Evolutionary conservation across 92 coral and sea anemone species (phyloP).

Genomic region (Porites lobata): DNA sequence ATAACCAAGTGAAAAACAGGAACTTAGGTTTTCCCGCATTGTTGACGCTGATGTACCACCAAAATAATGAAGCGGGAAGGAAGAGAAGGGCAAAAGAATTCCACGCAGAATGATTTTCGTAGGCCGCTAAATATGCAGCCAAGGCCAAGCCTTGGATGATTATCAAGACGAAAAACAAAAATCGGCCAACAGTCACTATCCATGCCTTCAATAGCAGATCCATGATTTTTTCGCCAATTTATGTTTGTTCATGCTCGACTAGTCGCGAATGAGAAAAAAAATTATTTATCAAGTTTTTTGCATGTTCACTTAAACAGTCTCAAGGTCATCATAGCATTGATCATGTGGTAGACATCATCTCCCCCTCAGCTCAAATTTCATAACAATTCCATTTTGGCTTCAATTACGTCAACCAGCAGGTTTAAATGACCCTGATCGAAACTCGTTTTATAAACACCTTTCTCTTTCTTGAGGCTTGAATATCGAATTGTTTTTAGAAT

Average conservation of each 20-base stretch:
- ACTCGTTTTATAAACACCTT: too few relatives aligned
- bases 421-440: too few relatives aligned
- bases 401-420: too few relatives aligned
- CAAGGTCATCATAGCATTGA: too few relatives aligned
- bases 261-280: too few relatives aligned
- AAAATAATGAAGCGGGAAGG: background rate
- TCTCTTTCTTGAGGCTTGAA: too few relatives aligned
- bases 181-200: constrained; percentile 1
- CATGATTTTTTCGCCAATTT: background rate
- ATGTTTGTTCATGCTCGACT: background rate
- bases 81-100: background rate
- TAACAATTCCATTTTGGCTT: too few relatives aligned
- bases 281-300: too few relatives aligned
- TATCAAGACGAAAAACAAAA: constrained; percentile 2
- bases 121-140: background rate
- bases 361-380: too few relatives aligned
- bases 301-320: too few relatives aligned
- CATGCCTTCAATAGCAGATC: background rate
- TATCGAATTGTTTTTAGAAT: too few relatives aligned
- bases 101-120: background rate
- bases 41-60: background rate
- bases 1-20: background rate
- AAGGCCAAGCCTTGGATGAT: background rate
- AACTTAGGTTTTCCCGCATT: background rate
- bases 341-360: too few relatives aligned